phyloP scores from a whole-genome alignment of 2,888 invertebrate genomes.

The Limnephilus lunatus region DNA sequence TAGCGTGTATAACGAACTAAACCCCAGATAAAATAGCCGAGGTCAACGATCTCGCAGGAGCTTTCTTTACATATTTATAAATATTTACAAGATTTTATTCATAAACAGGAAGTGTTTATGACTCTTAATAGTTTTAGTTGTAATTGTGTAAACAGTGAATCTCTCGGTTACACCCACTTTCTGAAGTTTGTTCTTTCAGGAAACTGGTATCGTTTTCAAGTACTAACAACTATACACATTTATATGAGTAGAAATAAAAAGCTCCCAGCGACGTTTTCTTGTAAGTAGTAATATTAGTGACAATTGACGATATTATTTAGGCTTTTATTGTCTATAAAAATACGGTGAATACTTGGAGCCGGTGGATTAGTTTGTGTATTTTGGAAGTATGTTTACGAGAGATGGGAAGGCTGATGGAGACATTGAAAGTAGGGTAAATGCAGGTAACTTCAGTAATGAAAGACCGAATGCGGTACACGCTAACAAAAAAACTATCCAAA shows the following conservation, averaged over 20 bases:
- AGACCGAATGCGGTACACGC: no score
- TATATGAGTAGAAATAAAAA: background rate
- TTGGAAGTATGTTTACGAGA: no score
- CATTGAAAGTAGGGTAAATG: no score
- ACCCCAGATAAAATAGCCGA: conserved; percentile 5
- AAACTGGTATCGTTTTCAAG: background rate
- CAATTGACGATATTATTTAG: background rate
- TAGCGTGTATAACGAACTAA: background rate
- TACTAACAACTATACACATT: background rate
- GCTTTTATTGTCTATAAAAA: background rate
- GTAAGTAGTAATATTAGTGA: background rate
- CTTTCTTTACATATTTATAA: background rate
- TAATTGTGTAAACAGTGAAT: background rate
- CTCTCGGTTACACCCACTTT: no score
- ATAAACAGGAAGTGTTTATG: background rate
- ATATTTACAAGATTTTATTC: background rate
- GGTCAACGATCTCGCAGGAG: background rate
- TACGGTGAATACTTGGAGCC: background rate
- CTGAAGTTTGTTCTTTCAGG: background rate
- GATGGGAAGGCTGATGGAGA: no score
- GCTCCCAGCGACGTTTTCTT: background rate
- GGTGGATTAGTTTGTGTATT: no score
- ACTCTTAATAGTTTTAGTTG: background rate
- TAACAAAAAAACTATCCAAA: no score
- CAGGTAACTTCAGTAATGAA: no score